Conservation (phyloP, 2,797 vertebrate genomes). For the Pachyuromys duprasi region DNA sequence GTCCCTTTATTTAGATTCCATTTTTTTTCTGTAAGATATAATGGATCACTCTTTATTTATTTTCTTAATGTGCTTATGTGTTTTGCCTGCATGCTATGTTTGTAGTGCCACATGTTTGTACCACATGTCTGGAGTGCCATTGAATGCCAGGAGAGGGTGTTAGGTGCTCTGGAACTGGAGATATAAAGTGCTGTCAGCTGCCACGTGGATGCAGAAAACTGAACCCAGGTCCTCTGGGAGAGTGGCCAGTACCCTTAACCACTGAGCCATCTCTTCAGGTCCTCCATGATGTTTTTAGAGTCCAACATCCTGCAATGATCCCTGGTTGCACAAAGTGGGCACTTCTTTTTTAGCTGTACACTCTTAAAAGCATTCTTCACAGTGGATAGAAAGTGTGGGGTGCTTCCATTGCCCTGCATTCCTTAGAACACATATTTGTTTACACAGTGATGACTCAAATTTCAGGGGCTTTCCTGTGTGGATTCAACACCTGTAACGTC, state of each 20-base stretch:
- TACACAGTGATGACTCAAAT: neutral
- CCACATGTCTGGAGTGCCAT: neutral
- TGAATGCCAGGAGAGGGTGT: neutral
- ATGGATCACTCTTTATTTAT: neutral
- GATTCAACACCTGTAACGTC: neutral
- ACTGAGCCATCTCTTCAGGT: neutral
- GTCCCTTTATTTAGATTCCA: neutral
- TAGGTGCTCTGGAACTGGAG: neutral
- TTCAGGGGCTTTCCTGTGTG: neutral
- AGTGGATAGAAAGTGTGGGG: neutral
- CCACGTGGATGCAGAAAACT: neutral
- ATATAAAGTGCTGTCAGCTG: neutral
- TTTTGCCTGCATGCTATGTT: neutral
- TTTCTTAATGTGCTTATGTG: neutral
- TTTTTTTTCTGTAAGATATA: neutral
- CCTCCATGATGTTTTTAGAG: neutral
- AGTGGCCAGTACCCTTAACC: neutral
- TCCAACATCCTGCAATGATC: neutral
- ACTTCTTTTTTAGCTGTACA: neutral
- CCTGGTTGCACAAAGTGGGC: neutral
- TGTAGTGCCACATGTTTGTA: too few species aligned
- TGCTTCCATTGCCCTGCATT: neutral
- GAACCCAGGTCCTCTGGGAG: neutral
- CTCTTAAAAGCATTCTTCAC: neutral
- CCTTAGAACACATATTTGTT: neutral